Conservation (phyloP, 2,888 invertebrate genomes). For the Pseudolycoriella hygida region DNA sequence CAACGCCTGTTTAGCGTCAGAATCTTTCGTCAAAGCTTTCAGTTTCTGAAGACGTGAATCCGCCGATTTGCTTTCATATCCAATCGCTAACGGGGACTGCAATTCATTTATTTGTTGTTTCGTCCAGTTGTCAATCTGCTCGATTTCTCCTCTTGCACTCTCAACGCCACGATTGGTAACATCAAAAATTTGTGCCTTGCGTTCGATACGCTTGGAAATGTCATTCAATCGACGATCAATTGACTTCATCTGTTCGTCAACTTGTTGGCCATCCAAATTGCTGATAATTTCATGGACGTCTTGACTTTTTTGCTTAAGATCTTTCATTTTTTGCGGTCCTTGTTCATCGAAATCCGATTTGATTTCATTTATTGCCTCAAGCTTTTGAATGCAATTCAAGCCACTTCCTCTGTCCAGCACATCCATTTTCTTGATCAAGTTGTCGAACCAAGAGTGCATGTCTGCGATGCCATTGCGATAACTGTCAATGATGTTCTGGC, state of each 20-base stretch:
- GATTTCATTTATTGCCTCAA: slow-evolving; percentile 53
- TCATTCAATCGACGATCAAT: slow-evolving; percentile 72
- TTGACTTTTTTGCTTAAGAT: slow-evolving; percentile 48
- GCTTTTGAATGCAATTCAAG: slow-evolving; percentile 61
- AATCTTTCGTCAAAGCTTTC: slow-evolving; percentile 62
- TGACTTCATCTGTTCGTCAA: slow-evolving; percentile 76
- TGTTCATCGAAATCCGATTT: slow-evolving; percentile 54
- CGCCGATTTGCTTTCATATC: slow-evolving; percentile 58
- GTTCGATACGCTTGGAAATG: slow-evolving; percentile 63
- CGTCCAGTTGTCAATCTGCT: slow-evolving; percentile 63
- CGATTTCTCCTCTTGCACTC: slow-evolving; percentile 62
- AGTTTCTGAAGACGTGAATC: slow-evolving; percentile 55
- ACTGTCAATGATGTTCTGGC: slow-evolving; percentile 58
- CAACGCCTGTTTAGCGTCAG: slow-evolving; percentile 65
- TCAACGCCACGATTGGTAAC: slow-evolving; percentile 71
- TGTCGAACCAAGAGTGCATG: slow-evolving; percentile 68
- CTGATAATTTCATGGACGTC: slow-evolving; percentile 65
- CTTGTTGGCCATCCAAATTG: slow-evolving; percentile 76
- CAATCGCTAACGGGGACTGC: slow-evolving; percentile 46
- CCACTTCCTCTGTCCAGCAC: slow-evolving; percentile 71
- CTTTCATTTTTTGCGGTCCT: slow-evolving; percentile 51
- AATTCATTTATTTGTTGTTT: slow-evolving; percentile 51
- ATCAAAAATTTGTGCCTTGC: slow-evolving; percentile 68
- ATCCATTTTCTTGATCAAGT: slow-evolving; percentile 62
- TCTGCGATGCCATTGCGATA: slow-evolving; percentile 59